These are phyloP conservation scores for Hydraecia micacea DNA, from an alignment of 2,888 invertebrate species.

Conservation along the genomic window DNA sequence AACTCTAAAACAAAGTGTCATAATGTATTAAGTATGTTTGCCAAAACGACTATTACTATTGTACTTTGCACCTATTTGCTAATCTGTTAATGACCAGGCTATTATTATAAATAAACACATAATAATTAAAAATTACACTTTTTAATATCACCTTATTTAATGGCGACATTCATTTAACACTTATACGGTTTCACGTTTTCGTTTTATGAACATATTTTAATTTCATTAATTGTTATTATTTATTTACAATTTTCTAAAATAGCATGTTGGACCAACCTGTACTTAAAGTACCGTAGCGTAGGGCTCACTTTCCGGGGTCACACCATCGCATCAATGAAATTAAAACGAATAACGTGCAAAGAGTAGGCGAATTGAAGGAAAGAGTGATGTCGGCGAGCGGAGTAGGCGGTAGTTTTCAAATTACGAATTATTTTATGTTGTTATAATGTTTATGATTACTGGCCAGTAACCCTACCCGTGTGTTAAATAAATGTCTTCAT, in stretches of 20 bases:
- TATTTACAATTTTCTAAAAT: too few species aligned
- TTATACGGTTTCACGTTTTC: background rate
- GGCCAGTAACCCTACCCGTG: background rate
- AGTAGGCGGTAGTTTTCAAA: background rate
- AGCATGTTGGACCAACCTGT: background rate
- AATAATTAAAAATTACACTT: background rate
- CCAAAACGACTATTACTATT: constrained; percentile 46
- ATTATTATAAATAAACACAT: background rate
- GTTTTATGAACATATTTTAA: background rate
- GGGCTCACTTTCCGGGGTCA: background rate
- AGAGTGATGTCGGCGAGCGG: too few species aligned
- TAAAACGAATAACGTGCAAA: background rate
- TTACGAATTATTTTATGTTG: background rate
- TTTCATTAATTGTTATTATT: too few species aligned
- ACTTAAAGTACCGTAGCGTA: background rate
- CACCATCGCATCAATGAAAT: background rate
- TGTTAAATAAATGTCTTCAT: background rate
- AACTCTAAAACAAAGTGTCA: constrained; percentile 31
- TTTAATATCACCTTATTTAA: background rate
- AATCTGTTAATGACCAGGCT: constrained; percentile 13
- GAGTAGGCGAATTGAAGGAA: background rate
- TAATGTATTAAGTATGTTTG: constrained; percentile 31
- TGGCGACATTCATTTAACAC: background rate
- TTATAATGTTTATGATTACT: background rate
- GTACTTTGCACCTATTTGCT: constrained; percentile 40